Evolutionary conservation across 2,113 vertebrate species (phyloP), one percentile per base, ranked within the genome.

Genomic region (Osmerus mordax): DNA sequence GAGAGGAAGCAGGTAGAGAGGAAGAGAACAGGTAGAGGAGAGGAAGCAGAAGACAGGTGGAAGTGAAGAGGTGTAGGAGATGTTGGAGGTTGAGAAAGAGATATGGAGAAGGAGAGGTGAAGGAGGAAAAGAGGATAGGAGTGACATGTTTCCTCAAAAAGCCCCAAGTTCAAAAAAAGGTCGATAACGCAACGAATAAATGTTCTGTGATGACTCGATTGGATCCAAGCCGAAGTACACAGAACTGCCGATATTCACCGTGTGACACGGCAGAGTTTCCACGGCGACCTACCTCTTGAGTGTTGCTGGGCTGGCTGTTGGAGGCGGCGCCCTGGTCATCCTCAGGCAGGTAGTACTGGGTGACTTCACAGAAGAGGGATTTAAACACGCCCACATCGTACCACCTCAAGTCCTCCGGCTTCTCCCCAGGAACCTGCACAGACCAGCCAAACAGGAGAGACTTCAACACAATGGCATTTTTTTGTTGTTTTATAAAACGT

Each of bases 381-480:
- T 94, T 97, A 86, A 97, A 97, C 84, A 97, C 94, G 1, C 97
- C 95, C 6, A 97, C 96, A 59, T 99, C 96, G 18, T 92, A 97
- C 97, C 97, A 99, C 51, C 84, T 86, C 0, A 75, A 36, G 4
- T 71, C 74, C 0, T 71, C 80, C 13, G 72, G 53, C 15, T 29
- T 82, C 69, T 79, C 77, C 52, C 28, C 29, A 32, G 62, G 28
- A 29, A 32, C 28, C 62, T 64, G 28, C 61, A 63, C 9, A 9
- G 25, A 5, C 16, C 47, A 67, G 8, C 9, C 0, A 29, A 62
- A n/a, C 13, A 25, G n/a, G 7, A 3, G 12, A 51, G 9, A 53
- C 65, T 25, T 14, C 14, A 2, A 4, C 13, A 13, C n/a, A 21
- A 28, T 3, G 2, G 23, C 23, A 21, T 53, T 8, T 64, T 29